These are phyloP conservation scores for Stichodactyla helianthus DNA, from an alignment of 64 coral and sea anemone species.

Conservation along the genomic window DNA sequence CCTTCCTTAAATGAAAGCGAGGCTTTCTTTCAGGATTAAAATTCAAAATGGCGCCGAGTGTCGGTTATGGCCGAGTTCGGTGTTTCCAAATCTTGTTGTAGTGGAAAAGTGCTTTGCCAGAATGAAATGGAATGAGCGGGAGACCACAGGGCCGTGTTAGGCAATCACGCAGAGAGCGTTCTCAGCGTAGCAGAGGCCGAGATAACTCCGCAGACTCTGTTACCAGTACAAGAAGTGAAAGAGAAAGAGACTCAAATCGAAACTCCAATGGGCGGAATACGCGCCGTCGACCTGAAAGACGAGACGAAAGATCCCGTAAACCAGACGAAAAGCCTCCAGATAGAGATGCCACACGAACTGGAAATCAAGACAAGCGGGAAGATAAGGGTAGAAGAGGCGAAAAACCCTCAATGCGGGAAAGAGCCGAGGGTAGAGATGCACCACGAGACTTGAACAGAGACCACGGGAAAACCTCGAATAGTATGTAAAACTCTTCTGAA, in stretches of 20 bases:
- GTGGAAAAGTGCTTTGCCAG: slow-evolving; percentile 82
- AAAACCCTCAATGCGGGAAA: slow-evolving; percentile 53
- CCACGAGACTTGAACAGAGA: slow-evolving; percentile 49
- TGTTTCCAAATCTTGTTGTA: slow-evolving; percentile 59
- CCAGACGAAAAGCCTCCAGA: slow-evolving; percentile 69
- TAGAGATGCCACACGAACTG: slow-evolving; percentile 40
- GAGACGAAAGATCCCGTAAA: slow-evolving; percentile 66
- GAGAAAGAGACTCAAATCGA: slow-evolving; percentile 57
- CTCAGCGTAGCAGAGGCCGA: slow-evolving; percentile 91
- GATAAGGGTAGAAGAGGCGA: slow-evolving; percentile 69
- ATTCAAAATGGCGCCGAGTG: slow-evolving; percentile 90
- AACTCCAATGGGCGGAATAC: slow-evolving; percentile 84
- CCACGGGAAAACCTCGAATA: slow-evolving; percentile 30
- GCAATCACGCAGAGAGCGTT: slow-evolving; percentile 94
- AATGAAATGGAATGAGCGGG: slow-evolving; percentile 99
- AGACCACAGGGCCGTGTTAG: slow-evolving; percentile 98
- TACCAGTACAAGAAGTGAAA: slow-evolving; percentile 89
- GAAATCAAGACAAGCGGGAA: slow-evolving; percentile 39
- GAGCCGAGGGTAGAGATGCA: slow-evolving; percentile 6
- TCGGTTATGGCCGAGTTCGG: slow-evolving; percentile 52
- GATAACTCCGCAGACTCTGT: slow-evolving; percentile 95
- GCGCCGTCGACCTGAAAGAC: slow-evolving; percentile 73
- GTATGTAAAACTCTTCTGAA: slow-evolving; percentile 10
- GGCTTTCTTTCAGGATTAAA: slow-evolving; percentile 22
- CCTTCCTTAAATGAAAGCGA: slow-evolving; percentile 23